Evolutionary conservation across 2,113 vertebrate genomes (phyloP), one percentile per base, ranked within the genome.

Genomic region (Steatornis caripensis): DNA sequence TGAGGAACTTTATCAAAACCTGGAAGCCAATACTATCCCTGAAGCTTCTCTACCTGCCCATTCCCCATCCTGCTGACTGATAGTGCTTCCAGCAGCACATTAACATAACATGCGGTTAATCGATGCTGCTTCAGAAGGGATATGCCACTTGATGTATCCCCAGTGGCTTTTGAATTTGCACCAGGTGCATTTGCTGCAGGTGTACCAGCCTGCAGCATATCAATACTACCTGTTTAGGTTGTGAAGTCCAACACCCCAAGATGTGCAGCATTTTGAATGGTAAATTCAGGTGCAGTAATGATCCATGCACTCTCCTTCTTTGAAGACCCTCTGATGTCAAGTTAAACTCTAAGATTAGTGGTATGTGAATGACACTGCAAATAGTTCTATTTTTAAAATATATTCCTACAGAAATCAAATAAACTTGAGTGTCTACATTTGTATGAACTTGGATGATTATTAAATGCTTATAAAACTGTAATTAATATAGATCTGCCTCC

Each of bases 131-230:
- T 87, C 76, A 89, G 68, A 86, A 91, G 48, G 57, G 91, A 96
- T 95, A 89, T 87, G 74, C 57, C 84, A 92, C 57, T 72, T 91
- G 92, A 95, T 93, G 92, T 95, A 95, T 72, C 69, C 82, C 71
- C 8, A 1, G 49, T 60, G 57, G 57, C 70, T 55, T 61, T 71
- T 90, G 36, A 10, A 23, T 48, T 81, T 41, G 12, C 55, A 79
- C 65, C 61, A 84, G 45, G 70, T 89, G 41, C 51, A 89, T 87
- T 89, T 89, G 65, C 86, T 94, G 83, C 54, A 66, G 68, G 79
- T 90, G 27, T 78, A 80, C n/a, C 77, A 76, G 66, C 26, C 86
- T 86, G 74, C 80, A 92, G 84, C 32, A 49, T 74, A 89, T 85
- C 80, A 79, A 91, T 93, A 30, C n/a, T 93, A 86, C 65, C 55